These are phyloP conservation scores for Spisula subtruncata DNA, from an alignment of 2,888 invertebrate genomes.

Conservation along the genomic window DNA sequence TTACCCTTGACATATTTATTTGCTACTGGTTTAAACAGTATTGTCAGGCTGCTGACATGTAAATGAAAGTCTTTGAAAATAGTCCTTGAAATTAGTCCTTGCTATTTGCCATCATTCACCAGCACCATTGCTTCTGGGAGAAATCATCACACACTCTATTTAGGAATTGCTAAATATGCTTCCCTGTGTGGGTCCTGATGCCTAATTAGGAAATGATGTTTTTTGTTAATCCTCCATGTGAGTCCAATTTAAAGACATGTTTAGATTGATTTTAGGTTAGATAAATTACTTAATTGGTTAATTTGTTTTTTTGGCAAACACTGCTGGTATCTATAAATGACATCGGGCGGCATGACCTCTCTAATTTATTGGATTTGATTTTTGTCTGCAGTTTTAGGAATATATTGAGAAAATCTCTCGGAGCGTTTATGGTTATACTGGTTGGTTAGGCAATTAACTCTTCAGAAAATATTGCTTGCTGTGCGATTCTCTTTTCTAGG, in stretches of 20 bases:
- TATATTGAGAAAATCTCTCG: neutral
- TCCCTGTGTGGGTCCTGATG: neutral
- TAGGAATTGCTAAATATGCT: constrained; percentile 6
- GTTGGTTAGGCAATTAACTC: neutral
- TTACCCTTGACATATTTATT: neutral
- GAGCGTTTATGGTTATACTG: neutral
- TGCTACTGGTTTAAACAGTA: too few relatives aligned
- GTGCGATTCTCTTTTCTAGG: neutral
- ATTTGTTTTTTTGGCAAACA: constrained; percentile 3
- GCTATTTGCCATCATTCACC: neutral
- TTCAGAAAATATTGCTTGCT: neutral
- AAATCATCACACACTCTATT: neutral
- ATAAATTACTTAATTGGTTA: constrained; percentile 29
- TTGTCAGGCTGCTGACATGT: neutral
- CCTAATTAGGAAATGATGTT: neutral
- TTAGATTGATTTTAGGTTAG: constrained; percentile 10
- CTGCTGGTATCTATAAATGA: constrained; percentile 23
- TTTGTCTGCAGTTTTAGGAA: constrained; percentile 1
- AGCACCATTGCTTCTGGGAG: neutral
- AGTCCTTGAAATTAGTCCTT: too few relatives aligned
- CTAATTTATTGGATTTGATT: constrained; percentile 2
- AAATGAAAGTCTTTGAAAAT: too few relatives aligned
- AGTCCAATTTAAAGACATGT: constrained; percentile 8
- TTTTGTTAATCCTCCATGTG: constrained; percentile 11
- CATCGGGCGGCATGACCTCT: neutral